Percentiles rank a stretch among this genome's conserved stretches.
phyloP scores from a whole-genome alignment of 2,888 invertebrate genomes.

The Folsomia manolachei region DNA sequence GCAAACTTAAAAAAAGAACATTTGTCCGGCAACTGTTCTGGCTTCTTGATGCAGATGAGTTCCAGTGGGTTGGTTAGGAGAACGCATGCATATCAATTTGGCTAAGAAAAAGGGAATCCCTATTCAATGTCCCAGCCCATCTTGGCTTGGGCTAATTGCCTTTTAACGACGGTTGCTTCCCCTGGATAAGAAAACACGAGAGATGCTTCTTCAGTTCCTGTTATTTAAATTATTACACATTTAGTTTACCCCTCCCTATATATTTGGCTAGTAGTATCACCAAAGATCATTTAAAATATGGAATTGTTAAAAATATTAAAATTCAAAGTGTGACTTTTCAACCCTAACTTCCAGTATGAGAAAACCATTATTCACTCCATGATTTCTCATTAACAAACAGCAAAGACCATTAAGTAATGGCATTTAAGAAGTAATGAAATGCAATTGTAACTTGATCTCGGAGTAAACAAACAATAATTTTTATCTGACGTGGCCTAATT shows the following conservation, averaged over 20 bases:
- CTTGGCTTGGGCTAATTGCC: neutral
- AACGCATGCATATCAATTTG: constrained; percentile 4
- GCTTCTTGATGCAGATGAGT: neutral
- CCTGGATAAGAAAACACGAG: constrained; percentile 1
- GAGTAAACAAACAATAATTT: neutral
- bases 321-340: neutral
- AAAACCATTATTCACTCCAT: too few relatives aligned
- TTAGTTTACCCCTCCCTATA: neutral
- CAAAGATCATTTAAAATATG: neutral
- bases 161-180: constrained; percentile 4
- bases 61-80: neutral
- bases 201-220: neutral
- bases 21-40: constrained; percentile 1
- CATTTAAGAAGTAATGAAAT: neutral
- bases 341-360: too few relatives aligned
- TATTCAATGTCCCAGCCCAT: neutral
- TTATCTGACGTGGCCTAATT: neutral
- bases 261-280: too few relatives aligned
- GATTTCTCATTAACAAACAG: neutral
- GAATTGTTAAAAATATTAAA: neutral
- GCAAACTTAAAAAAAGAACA: neutral
- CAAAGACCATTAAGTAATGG: neutral
- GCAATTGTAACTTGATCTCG: neutral
- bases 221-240: constrained; percentile 1
- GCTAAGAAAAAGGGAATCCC: constrained; percentile 1